Evolutionary conservation across 2,888 invertebrate genomes (phyloP), one percentile per base, ranked within the genome.

Genomic region (Campaea margaritaria): DNA sequence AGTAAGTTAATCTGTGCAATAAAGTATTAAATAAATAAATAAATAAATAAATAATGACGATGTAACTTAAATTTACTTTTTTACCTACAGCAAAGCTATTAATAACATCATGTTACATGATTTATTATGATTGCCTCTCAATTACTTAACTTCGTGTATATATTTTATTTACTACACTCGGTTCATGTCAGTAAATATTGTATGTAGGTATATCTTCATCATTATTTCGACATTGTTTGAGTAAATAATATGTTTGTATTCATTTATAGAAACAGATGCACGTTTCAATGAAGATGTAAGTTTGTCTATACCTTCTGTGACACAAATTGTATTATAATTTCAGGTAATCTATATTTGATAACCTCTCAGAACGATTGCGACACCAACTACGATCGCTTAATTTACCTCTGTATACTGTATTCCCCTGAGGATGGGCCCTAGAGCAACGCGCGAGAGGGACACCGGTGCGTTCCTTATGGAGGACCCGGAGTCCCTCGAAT

Each of bases 41-140:
- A n/a, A n/a, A n/a, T n/a, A n/a, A n/a, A n/a, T 48, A 49, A 39
- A 41, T 38, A 47, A 5, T 51, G 50, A 36, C 46, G 47, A 39
- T 49, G 49, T 45, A 53, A 58, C 47, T 48, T 53, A 38, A 48
- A 56, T 56, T 49, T 46, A 58, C 62, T 61, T 62, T 61, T 65
- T 62, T 58, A 63, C 62, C 51, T 46, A 51, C 31, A 44, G 57
- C 49, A 58, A 56, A 64, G 58, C 62, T 61, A 70, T 67, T 66
- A 66, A 64, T 63, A 63, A 64, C 64, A 28, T 16, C 58, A 62
- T 62, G 68, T 47, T 60, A 65, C 60, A 60, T 69, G 67, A 71
- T 69, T 69, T 68, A 69, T 68, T 59, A 60, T 49, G 53, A 59
- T 62, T 63, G 60, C 46, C 38, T 68, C 36, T 62, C 58, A 52